Evolutionary conservation across 2,888 invertebrate species (phyloP).

Genomic region (Tetragnatha montana): DNA sequence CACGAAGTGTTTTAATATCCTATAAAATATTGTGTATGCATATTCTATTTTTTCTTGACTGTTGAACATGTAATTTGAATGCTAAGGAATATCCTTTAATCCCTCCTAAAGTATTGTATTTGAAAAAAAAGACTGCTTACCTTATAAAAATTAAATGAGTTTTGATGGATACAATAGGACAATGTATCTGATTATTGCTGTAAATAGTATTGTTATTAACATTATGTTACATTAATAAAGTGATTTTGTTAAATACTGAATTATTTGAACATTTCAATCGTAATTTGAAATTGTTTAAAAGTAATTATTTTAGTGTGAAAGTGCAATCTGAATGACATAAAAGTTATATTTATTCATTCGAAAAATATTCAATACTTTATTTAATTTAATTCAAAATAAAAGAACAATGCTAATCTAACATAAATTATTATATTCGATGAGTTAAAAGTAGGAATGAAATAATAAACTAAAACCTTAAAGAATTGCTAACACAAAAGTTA

Average conservation of each 20-base stretch:
- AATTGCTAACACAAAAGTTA: too few species aligned
- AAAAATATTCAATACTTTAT: too few species aligned
- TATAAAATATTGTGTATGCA: slow-evolving; percentile 35
- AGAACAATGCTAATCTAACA: too few species aligned
- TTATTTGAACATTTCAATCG: not conserved
- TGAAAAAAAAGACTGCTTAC: not conserved
- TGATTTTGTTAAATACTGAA: slow-evolving; percentile 45
- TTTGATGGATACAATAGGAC: slow-evolving; percentile 6
- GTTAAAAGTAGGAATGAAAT: too few species aligned
- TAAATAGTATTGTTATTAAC: slow-evolving; percentile 51
- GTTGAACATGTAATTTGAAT: slow-evolving; percentile 17
- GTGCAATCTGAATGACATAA: too few species aligned
- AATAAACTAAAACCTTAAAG: too few species aligned
- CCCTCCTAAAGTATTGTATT: not conserved
- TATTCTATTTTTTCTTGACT: slow-evolving; percentile 42
- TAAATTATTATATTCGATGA: too few species aligned
- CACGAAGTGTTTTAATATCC: slow-evolving; percentile 20
- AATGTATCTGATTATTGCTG: slow-evolving; percentile 18
- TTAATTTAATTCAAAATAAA: too few species aligned
- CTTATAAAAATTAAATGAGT: not conserved
- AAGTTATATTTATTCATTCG: too few species aligned
- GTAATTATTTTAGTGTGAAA: too few species aligned
- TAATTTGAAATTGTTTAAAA: too few species aligned
- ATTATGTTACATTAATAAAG: slow-evolving; percentile 53
- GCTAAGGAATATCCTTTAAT: slow-evolving; percentile 5